Evolutionary conservation across 2,797 vertebrate genomes (phyloP), one percentile per base, ranked within the genome.

Genomic region (Oreochromis grahami): DNA sequence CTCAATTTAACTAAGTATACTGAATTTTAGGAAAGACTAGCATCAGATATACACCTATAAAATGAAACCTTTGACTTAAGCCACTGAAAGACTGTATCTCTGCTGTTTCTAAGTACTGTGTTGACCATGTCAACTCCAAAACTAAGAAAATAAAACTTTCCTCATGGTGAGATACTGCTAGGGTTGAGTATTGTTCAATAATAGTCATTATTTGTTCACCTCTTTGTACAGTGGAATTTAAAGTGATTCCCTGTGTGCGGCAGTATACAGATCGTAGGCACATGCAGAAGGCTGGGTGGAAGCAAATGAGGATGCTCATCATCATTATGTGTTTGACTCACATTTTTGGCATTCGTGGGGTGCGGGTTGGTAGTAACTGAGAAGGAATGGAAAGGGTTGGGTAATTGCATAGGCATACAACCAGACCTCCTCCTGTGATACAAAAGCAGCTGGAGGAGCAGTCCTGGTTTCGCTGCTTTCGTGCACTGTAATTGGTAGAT

Each of bases 401-500:
- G 83, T 93, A 89, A 89, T 89, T 93, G 83, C 88, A 88, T 51
- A 85, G 84, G 76, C 21, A 72, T 80, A 78, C 50, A 76, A 79
- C 76, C 78, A 79, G 88, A 90, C 87, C 88, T 87, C 86, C 84
- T 89, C 76, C 41, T 78, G 84, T 29, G 86, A 89, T 83, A 56
- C 11, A 5, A 84, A 78, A 85, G 81, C 77, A 76, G 87, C 70
- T 70, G 55, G 81, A 77, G 87, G 78, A 92, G 78, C 77, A 51
- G 83, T 80, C 91, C 81, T 84, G 86, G 84, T 85, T 88, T 86
- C 24, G 60, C 76, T 14, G 32, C 85, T 85, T 77, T 79, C 77
- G 13, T 87, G 81, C 79, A 48, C 87, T 93, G 86, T 92, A 90
- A 91, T 90, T 84, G 88, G 80, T 81, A 83, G 88, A 91, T 92